phyloP scores from a whole-genome alignment of 2,113 vertebrate genomes.

The Phodopus roborovskii region DNA sequence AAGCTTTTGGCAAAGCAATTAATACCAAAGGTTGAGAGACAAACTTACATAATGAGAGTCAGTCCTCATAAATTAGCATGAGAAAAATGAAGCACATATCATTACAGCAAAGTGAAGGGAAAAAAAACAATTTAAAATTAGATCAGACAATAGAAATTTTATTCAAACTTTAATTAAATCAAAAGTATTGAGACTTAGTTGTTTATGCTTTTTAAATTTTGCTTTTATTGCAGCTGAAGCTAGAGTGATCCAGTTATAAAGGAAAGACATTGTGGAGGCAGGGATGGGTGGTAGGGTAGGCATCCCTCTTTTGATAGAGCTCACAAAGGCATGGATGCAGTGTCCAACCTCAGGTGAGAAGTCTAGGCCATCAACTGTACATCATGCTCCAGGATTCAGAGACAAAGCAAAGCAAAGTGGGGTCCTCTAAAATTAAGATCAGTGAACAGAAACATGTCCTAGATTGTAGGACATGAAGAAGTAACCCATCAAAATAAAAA shows the following conservation, averaged over 20 bases:
- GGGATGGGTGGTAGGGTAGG: background rate
- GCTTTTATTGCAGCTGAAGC: slow-evolving; percentile 24
- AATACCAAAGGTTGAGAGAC: background rate
- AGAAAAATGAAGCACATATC: slow-evolving; percentile 45
- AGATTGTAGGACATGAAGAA: background rate
- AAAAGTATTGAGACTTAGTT: slow-evolving; percentile 15
- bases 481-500: slow-evolving; percentile 2
- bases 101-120: slow-evolving; percentile 28
- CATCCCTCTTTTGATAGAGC: background rate
- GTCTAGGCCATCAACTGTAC: background rate
- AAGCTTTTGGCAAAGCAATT: background rate
- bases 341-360: background rate
- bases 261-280: background rate
- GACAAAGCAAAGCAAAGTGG: background rate
- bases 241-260: background rate
- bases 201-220: slow-evolving; percentile 29
- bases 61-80: background rate
- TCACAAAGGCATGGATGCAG: background rate
- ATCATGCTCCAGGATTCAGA: background rate
- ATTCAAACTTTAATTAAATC: slow-evolving; percentile 34
- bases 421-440: background rate
- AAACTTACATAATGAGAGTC: background rate
- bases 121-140: background rate
- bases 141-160: background rate
- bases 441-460: background rate